Base-by-base conservation (phyloP, 64 coral and sea anemone genomes). In the Pocillopora damicornis region DNA sequence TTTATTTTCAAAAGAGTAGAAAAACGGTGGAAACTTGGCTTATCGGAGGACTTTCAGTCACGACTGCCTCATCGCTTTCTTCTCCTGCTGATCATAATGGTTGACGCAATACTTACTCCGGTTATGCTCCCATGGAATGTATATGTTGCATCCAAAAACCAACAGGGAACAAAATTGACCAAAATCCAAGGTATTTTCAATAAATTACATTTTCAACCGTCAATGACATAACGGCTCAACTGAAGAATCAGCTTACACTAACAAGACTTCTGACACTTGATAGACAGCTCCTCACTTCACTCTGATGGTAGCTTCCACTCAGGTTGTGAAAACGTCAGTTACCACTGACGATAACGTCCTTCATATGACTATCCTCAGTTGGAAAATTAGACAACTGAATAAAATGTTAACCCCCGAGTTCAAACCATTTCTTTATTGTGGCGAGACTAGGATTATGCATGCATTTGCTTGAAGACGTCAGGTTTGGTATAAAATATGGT, bases 1-100 rank as follows among this genome's bases (percentile, higher is more conserved):
- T 80, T 80, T 13, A 7, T 80, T 58, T 80, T 26, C 78, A 80
- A 80, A 58, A 80, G 78, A 34, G 23, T 80, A 23, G 3, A 62
- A 15, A 63, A 36, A 34, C 61, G 78, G 34, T 80, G 78, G 78
- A 15, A 60, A 9, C 78, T 63, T 63, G 78, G 78, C 5, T 62
- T 80, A 60, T 60, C 78, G 15, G 23, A 62, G 35, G 22, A 62
- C 35, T 80, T 80, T 51, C 42, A 7, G 2, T 51, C 42, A 4
- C 42, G 42, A 23, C 61, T 62, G 58, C 78, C 0, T 23, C 25
- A 80, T 23, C 25, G 0, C 12, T 10, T 80, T 6, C 78, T 80
- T 16, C 78, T 80, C 59, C 15, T 34, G 6, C 56, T 59, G 58
- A 15, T 80, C 4, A 59, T 80, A 5, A 7, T 63, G 10, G 0